Base-by-base conservation (phyloP, 2,113 vertebrate species). In the Salvelinus namaycush region DNA sequence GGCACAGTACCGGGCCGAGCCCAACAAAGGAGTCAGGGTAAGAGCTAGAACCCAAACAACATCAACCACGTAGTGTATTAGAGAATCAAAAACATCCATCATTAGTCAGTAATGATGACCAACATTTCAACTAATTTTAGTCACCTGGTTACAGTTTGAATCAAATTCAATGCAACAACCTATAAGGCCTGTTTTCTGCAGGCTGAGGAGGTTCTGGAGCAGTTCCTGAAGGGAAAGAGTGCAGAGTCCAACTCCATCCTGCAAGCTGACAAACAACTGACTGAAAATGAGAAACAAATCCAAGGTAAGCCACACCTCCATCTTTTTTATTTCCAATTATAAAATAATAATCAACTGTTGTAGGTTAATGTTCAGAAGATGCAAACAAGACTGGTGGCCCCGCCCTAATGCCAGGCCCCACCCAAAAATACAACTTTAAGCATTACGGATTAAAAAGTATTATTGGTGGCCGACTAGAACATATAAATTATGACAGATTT, bases 191-290 rank as follows among this genome's bases (percentile, higher is more conserved):
- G 27, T 26, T 44, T 7, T 59, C 48, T 16, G 31, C 22, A 88
- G 86, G 70, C 72, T 29, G 84, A 86, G 13, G 82, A 84, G 16
- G 73, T 82, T 22, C 71, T 86, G 70, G 76, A 78, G 27, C 68
- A 64, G 31, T 88, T 86, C 62, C 62, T 88, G 68, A 76, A 80
- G 29, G 60, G 67, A 13, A 84, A 77, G 73, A 69, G 29, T 44
- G 57, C 64, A 0, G 73, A 86, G 22, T 82, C 82, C n/a, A 76
- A 76, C 14, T 75, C 82, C 3, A 72, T 88, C 27, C 79, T 88
- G 20, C 82, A 84, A 67, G 82, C 84, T 51, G 84, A 88, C 44
- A 54, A 81, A 29, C 79, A 75, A 18, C 76, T 88, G 8, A 83
- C 65, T 2, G 80, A 77, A 22, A 74, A 74, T 5, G 82, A 86